Percentiles rank a stretch among this genome's conserved stretches.
Conservation (phyloP, 2,113 vertebrate genomes). For the Malurus elegans region DNA sequence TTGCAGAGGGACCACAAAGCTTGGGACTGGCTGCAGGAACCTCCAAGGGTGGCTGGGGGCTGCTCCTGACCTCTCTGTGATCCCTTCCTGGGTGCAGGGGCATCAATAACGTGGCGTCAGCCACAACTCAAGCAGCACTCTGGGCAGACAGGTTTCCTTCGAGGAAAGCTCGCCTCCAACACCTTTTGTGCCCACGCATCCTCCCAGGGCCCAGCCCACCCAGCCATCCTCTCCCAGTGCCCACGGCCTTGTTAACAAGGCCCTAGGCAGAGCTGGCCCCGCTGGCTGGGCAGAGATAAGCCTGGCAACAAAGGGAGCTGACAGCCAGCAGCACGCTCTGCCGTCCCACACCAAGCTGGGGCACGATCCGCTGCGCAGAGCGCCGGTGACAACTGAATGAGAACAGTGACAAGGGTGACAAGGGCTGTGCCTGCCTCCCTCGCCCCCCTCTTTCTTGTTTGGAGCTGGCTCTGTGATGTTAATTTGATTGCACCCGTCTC, state of each 20-base stretch:
- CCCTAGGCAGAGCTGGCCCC: background rate
- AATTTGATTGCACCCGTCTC: slow-evolving; percentile 72
- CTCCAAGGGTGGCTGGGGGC: background rate
- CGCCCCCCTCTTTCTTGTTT: slow-evolving; percentile 21
- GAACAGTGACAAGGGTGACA: slow-evolving; percentile 21
- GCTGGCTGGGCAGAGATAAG: slow-evolving; percentile 62
- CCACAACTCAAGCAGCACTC: background rate
- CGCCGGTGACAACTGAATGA: background rate
- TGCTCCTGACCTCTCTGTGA: background rate
- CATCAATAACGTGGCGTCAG: accelerated
- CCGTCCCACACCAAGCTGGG: background rate
- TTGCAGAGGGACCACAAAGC: background rate
- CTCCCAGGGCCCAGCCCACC: background rate
- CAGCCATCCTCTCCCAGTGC: background rate
- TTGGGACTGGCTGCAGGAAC: accelerated
- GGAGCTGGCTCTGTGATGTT: slow-evolving; percentile 56
- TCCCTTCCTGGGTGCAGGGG: background rate
- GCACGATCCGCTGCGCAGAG: background rate
- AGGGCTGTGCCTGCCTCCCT: slow-evolving; percentile 30
- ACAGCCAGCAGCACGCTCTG: background rate
- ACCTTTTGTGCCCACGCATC: background rate
- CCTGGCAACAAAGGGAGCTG: slow-evolving; percentile 37
- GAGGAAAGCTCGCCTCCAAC: accelerated
- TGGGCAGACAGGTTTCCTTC: accelerated
- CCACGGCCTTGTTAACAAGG: slow-evolving; percentile 52